Conservation (phyloP, 2,888 invertebrate species). For the Actias luna region DNA sequence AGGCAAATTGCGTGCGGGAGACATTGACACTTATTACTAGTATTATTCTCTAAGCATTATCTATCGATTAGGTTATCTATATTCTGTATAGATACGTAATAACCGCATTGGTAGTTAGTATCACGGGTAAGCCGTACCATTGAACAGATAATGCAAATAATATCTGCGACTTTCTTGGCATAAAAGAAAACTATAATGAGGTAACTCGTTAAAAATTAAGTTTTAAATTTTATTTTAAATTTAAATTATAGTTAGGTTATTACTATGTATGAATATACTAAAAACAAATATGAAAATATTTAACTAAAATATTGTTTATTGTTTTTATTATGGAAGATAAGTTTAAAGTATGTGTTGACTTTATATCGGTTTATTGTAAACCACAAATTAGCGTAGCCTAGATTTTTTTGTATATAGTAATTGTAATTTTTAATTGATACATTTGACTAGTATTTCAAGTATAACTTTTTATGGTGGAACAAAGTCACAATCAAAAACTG, state of each 20-base stretch:
- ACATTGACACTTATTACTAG: constrained; percentile 44
- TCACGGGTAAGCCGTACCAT: background rate
- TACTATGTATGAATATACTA: background rate
- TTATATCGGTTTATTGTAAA: no score
- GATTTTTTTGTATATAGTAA: no score
- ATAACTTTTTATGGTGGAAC: no score
- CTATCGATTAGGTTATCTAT: background rate
- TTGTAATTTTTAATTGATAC: no score
- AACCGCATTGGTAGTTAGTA: background rate
- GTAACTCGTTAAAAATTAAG: background rate
- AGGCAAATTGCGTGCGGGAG: constrained; percentile 40
- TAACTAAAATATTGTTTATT: no score
- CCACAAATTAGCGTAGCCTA: no score
- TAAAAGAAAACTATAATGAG: background rate
- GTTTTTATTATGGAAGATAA: no score
- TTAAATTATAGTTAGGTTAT: background rate
- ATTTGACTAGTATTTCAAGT: no score
- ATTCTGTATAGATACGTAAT: background rate
- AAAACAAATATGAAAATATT: background rate
- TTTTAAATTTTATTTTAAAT: background rate
- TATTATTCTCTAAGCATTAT: constrained; percentile 30
- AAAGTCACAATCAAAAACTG: no score
- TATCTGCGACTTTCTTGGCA: background rate
- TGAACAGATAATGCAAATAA: background rate
- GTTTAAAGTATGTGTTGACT: no score